These are phyloP conservation scores for Rhinolophus ferrumequinum DNA, from an alignment of 2,113 vertebrate species.

Conservation along the genomic window DNA sequence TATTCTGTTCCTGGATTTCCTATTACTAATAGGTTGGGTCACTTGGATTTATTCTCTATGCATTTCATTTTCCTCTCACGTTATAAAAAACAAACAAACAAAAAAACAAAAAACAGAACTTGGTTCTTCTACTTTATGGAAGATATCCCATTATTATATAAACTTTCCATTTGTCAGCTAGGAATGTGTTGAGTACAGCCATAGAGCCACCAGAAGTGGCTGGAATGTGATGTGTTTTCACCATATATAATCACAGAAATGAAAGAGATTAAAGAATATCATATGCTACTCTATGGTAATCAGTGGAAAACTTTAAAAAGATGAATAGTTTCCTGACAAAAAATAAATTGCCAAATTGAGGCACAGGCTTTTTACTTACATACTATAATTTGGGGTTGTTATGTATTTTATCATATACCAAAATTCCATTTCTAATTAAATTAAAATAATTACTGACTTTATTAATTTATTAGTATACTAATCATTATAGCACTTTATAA, in stretches of 20 bases:
- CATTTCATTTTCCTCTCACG: neutral
- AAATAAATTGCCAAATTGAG: neutral
- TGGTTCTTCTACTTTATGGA: neutral
- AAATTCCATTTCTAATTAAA: neutral
- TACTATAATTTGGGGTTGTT: neutral
- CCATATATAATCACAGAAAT: neutral
- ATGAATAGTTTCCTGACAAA: neutral
- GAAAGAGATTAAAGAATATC: neutral
- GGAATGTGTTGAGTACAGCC: neutral
- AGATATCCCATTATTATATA: neutral
- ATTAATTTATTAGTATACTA: neutral
- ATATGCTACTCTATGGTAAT: neutral
- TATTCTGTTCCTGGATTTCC: neutral
- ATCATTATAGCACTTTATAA: neutral
- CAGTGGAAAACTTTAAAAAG: neutral
- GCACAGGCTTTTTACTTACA: neutral
- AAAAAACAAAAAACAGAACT: neutral
- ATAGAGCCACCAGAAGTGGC: neutral
- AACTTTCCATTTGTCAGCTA: neutral
- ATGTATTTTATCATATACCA: neutral
- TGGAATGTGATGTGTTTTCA: neutral
- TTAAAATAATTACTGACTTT: neutral
- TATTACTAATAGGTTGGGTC: neutral
- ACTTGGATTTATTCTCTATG: neutral
- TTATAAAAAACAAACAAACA: neutral